phyloP scores from a whole-genome alignment of 2,797 vertebrate species.

The Artibeus jamaicensis region DNA sequence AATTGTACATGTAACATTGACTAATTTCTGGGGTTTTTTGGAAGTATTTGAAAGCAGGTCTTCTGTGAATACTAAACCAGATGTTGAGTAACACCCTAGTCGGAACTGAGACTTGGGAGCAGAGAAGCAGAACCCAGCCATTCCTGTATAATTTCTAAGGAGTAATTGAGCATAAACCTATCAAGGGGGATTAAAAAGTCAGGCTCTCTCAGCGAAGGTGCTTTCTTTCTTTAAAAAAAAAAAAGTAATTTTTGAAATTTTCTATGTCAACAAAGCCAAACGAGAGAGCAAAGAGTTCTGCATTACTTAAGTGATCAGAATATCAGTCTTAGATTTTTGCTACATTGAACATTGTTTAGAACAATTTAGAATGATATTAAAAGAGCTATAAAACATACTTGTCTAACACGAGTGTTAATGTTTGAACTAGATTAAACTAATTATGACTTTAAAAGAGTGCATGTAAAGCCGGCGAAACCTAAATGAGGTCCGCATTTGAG shows the following conservation, averaged over 20 bases:
- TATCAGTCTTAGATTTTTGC: constrained; percentile 43
- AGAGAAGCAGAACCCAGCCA: constrained; percentile 60
- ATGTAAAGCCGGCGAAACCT: not conserved
- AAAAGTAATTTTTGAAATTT: constrained; percentile 64
- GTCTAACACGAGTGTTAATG: not conserved
- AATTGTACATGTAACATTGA: constrained; percentile 24
- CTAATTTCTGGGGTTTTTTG: constrained; percentile 7
- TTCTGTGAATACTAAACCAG: constrained; percentile 58
- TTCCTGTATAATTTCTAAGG: constrained; percentile 70
- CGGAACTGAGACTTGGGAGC: constrained; percentile 44
- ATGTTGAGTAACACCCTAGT: constrained; percentile 52
- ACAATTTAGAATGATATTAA: constrained; percentile 22
- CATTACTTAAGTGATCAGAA: constrained; percentile 41
- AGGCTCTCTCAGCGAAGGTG: constrained; percentile 54
- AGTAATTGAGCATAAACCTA: constrained; percentile 67
- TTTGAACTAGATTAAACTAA: constrained; percentile 43
- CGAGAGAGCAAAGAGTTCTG: constrained; percentile 48
- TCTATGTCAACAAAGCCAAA: constrained; percentile 59
- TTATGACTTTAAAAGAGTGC: not conserved
- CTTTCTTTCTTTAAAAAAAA: constrained; percentile 28
- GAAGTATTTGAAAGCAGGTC: constrained; percentile 44
- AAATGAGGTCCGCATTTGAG: not conserved
- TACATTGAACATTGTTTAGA: constrained; percentile 23
- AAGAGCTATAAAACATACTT: not conserved
- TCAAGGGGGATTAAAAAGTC: constrained; percentile 64